Conservation (phyloP, 2,888 invertebrate species). For the Folsomia candida region DNA sequence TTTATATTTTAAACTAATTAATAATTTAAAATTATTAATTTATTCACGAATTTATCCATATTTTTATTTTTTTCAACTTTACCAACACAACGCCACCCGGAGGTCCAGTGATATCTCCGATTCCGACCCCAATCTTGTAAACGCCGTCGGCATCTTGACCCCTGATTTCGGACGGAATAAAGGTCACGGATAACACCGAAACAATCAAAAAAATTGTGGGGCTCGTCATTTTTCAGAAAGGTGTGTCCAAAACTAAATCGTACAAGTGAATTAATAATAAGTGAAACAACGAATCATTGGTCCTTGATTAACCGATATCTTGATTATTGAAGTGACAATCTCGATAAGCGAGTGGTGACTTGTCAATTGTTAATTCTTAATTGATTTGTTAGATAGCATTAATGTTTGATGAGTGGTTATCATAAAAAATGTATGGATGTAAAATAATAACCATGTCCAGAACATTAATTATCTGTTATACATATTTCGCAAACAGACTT, state of each 20-base stretch:
- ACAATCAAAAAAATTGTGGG: neutral
- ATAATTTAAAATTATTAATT: too few relatives aligned
- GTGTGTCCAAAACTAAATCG: neutral
- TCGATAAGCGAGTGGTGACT: too few relatives aligned
- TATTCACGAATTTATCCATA: too few relatives aligned
- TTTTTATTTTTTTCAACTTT: conserved; percentile 1
- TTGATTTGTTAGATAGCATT: too few relatives aligned
- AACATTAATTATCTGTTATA: too few relatives aligned
- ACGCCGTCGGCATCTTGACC: conserved; percentile 17
- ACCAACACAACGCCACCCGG: conserved; percentile 24
- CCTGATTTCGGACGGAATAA: too few relatives aligned
- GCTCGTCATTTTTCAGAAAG: neutral
- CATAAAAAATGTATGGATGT: too few relatives aligned
- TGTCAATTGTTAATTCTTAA: too few relatives aligned
- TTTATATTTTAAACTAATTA: too few relatives aligned
- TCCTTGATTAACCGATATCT: neutral
- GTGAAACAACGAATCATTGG: neutral
- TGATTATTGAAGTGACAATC: neutral
- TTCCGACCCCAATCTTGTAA: conserved; percentile 27
- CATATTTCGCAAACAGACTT: too few relatives aligned
- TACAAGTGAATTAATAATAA: neutral
- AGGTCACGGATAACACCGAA: neutral
- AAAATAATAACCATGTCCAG: too few relatives aligned
- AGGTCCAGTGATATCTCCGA: conserved; percentile 30
- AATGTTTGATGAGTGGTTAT: too few relatives aligned